Evolutionary conservation across 1,140 invertebrate genomes (phyloP), one percentile per base, ranked within the genome.

Genomic region (Andrena cerasifolii): DNA sequence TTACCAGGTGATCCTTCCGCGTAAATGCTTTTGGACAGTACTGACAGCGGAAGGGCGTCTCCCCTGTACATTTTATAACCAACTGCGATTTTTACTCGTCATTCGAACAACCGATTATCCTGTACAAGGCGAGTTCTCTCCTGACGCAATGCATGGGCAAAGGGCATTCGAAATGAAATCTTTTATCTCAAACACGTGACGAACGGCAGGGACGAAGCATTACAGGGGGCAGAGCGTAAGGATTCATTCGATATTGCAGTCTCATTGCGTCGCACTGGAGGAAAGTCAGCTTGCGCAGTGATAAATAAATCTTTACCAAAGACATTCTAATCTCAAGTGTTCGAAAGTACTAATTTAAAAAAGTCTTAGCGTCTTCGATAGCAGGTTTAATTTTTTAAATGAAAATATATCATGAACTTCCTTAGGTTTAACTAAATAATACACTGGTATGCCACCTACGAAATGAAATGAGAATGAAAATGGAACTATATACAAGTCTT

Each of bases 1-100:
- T 94, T 76, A 94, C 94, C 86, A 95, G 90, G 85, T 95, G 94
- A 85, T 95, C 94, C 88, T 95, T 95, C 61, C 94, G 92, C 40
- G 95, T 95, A 87, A 95, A 95, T 65, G 94, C 93, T 91, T 95
- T 95, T 28, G 94, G 93, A 92, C 95, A 95, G 89, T 94, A 94
- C 51, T 92, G 89, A 89, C 94, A 95, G 65, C 93, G 90, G 89
- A 94, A 95, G 5, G 93, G 93, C 68, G 93, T 93, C 83, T 93
- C 93, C 71, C 92, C 92, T 91, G 82, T 77, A 81, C 68, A 83
- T 47, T 85, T 88, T 83, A 87, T 33, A 84, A 80, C 43, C 16
- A 78, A 58, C 73, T 72, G 18, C 59, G 33, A 70, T 31, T 36
- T 80, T 78, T 77, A 80, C 45, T 83, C 74, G 76, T 87, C 80